Evolutionary conservation across 2,113 vertebrate genomes (phyloP), one percentile per base, ranked within the genome.

Genomic region (Ameiurus melas): DNA sequence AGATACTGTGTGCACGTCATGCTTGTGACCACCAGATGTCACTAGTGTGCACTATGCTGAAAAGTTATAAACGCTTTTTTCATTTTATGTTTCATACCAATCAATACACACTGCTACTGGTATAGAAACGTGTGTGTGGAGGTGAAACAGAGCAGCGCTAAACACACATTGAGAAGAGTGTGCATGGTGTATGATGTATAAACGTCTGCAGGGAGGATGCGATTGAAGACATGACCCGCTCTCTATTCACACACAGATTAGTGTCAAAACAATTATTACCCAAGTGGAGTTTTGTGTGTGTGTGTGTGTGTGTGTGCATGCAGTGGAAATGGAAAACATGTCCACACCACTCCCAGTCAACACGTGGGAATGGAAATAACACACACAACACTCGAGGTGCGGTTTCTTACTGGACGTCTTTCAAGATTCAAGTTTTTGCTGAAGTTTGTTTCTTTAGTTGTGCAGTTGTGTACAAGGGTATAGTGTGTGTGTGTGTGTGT

Each of bases 291-390:
- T 70, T 30, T 9, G 68, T 71, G 68, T 8, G 68, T 71, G 33
- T 27, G 43, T 19, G 62, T 22, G 43, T 60, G 36, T 60, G 66
- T 80, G n/a, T 58, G 14, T 77, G 53, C 19, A 2, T 30, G 14
- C 66, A 57, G 84, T 55, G 66, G 51, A 85, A 85, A 85, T 85
- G 51, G 51, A 57, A 71, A 85, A 73, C 83, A 71, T 85, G 64
- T 85, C 83, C 17, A 71, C 66, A 70, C 83, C n/a, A 53, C 64
- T 20, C 57, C 83, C 83, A 30, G 25, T n/a, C 20, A 3, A 39
- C 60, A 71, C 30, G 9, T 39, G 36, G 20, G 20, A 71, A 71
- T 36, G 36, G 20, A 66, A 51, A 47, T 27, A 51, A 16, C 62
- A 43, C 39, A 43, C 39, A 43, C 5, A 43, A 43, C 43, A 55